A percentile compares a stretch with the other conserved stretches of the same genome.
phyloP scores from a whole-genome alignment of 2,113 vertebrate genomes.

The Pimephales promelas region DNA sequence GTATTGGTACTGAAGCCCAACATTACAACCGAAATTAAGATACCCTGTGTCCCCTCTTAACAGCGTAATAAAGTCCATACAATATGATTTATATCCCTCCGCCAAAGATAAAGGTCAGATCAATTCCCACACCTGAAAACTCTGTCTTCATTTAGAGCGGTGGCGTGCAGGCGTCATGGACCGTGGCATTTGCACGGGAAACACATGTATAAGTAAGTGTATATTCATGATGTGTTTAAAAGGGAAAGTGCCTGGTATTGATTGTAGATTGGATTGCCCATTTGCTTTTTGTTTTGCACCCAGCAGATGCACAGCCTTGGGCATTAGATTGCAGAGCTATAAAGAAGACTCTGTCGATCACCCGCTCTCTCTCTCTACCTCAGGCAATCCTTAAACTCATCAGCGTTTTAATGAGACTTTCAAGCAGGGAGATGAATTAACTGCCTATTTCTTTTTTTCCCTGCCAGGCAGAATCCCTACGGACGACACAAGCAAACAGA shows the following conservation, averaged over 20 bases:
- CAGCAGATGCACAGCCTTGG: constrained; percentile 59
- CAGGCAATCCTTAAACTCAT: constrained; percentile 75
- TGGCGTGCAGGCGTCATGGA: constrained; percentile 26
- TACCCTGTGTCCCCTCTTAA: constrained; percentile 60
- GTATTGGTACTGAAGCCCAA: constrained; percentile 61
- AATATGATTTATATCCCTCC: constrained; percentile 69
- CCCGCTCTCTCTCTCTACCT: constrained; percentile 60
- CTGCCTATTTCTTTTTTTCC: constrained; percentile 65
- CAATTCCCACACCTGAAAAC: constrained; percentile 63
- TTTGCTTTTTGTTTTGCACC: constrained; percentile 69
- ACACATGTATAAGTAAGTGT: constrained; percentile 65
- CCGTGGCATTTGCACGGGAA: constrained; percentile 49
- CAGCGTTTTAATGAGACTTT: constrained; percentile 78
- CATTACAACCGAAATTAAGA: constrained; percentile 65
- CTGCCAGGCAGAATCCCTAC: constrained; percentile 32
- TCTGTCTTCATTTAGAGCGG: constrained; percentile 70
- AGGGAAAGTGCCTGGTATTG: constrained; percentile 54
- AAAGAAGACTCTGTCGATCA: constrained; percentile 61
- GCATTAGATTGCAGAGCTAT: constrained; percentile 64
- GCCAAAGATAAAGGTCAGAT: constrained; percentile 72
- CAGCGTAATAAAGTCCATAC: constrained; percentile 65
- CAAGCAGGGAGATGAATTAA: constrained; percentile 79
- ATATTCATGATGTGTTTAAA: constrained; percentile 62
- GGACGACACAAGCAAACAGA: constrained; percentile 13
- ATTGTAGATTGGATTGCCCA: constrained; percentile 60